These are phyloP conservation scores for Autographa pulchrina DNA, from an alignment of 2,888 invertebrate genomes.

Conservation along the genomic window DNA sequence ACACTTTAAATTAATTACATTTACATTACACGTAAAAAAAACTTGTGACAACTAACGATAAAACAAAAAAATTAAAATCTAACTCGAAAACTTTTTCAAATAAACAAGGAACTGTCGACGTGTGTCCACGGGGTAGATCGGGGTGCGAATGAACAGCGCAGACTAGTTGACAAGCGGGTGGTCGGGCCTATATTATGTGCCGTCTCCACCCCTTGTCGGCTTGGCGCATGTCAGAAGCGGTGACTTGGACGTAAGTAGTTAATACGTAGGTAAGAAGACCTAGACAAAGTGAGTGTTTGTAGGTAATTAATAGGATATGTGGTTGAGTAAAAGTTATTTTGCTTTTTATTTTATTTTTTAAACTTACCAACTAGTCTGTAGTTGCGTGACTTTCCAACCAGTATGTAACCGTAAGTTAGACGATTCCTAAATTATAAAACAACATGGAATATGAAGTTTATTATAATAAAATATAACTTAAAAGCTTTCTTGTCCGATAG, in stretches of 20 bases:
- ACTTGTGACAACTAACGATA: constrained; percentile 11
- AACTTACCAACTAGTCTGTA: too few relatives aligned
- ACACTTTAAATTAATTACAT: background rate
- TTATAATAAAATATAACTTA: too few relatives aligned
- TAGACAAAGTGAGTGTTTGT: constrained; percentile 48
- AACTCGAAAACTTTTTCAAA: constrained; percentile 11
- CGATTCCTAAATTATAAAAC: too few relatives aligned
- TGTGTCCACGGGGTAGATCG: constrained; percentile 69
- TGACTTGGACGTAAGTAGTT: constrained; percentile 43
- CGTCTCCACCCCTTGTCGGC: constrained; percentile 71
- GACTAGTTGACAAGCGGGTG: constrained; percentile 64
- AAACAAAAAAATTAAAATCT: background rate
- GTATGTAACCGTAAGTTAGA: too few relatives aligned
- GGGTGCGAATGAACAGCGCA: constrained; percentile 76
- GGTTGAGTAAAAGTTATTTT: background rate
- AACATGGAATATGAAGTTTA: too few relatives aligned
- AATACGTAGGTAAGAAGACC: constrained; percentile 58
- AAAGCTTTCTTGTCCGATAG: too few relatives aligned
- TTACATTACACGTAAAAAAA: too few relatives aligned
- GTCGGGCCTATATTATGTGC: constrained; percentile 64
- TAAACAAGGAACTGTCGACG: constrained; percentile 61
- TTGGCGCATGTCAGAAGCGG: constrained; percentile 68
- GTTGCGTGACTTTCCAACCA: too few relatives aligned
- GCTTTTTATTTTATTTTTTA: background rate
- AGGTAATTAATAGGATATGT: constrained; percentile 4